phyloP scores from a whole-genome alignment of 2,888 invertebrate genomes.

The Isoperla grammatica region DNA sequence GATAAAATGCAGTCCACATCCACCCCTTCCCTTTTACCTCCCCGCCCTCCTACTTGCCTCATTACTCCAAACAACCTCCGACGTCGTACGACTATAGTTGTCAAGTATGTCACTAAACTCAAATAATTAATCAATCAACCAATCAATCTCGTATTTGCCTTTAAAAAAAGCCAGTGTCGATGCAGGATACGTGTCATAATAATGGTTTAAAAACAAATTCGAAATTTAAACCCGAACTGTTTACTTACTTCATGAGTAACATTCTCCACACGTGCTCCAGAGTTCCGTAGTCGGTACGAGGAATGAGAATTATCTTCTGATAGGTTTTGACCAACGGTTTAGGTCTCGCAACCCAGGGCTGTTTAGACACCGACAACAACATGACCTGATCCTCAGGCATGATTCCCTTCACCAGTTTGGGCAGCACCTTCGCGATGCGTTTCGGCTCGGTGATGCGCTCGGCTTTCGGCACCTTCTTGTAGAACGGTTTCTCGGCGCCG shows the following conservation, averaged over 20 bases:
- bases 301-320: conserved; percentile 43
- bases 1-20: too few relatives aligned
- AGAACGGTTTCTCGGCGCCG: conserved; percentile 61
- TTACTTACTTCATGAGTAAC: conserved; percentile 47
- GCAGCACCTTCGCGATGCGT: conserved; percentile 59
- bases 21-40: too few relatives aligned
- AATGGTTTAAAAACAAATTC: too few relatives aligned
- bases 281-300: conserved; percentile 41
- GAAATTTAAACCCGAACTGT: too few relatives aligned
- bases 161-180: too few relatives aligned
- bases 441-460: conserved; percentile 61
- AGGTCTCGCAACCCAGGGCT: conserved; percentile 59
- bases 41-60: too few relatives aligned
- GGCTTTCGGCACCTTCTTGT: conserved; percentile 57
- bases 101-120: too few relatives aligned
- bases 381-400: conserved; percentile 59
- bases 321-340: conserved; percentile 51
- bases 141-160: too few relatives aligned
- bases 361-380: conserved; percentile 60
- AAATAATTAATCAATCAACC: too few relatives aligned
- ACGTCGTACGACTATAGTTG: too few relatives aligned
- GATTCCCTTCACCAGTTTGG: conserved; percentile 65
- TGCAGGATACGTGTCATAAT: too few relatives aligned
- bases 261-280: conserved; percentile 51
- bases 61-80: too few relatives aligned